These are phyloP conservation scores for Prinia subflava DNA, from an alignment of 2,113 vertebrate genomes.

Conservation along the genomic window DNA sequence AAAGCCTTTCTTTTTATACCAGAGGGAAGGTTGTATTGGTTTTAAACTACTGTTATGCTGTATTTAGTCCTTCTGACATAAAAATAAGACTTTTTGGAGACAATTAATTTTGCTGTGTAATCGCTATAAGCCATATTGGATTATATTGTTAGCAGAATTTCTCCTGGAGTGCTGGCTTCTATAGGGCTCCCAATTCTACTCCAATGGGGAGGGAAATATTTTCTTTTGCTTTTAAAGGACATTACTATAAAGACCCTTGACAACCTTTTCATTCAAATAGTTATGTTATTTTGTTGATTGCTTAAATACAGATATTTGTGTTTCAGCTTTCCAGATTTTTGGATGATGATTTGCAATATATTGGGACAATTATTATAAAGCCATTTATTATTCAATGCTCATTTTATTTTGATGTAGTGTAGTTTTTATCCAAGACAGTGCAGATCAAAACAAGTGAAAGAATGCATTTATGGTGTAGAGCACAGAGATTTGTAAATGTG, in stretches of 20 bases:
- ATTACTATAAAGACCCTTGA: neutral
- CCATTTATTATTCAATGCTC: neutral
- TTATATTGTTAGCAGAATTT: neutral
- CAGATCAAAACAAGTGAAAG: neutral
- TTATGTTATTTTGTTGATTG: neutral
- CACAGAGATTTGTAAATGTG: neutral
- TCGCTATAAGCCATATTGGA: neutral
- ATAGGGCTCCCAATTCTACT: neutral
- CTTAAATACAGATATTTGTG: neutral
- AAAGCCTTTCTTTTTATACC: neutral
- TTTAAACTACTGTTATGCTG: neutral
- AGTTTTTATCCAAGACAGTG: neutral
- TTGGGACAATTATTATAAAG: neutral
- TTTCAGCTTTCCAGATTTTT: neutral
- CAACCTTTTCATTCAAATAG: neutral
- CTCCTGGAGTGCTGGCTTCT: neutral
- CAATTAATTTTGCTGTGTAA: neutral
- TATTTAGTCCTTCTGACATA: neutral
- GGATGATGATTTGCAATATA: neutral
- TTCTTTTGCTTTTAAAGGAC: neutral
- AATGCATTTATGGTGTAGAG: neutral
- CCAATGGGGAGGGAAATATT: neutral
- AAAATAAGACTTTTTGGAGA: neutral
- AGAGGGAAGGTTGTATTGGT: neutral
- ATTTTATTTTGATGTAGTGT: neutral